Conservation (phyloP, 2,797 vertebrate genomes). For the Lerista edwardsae region DNA sequence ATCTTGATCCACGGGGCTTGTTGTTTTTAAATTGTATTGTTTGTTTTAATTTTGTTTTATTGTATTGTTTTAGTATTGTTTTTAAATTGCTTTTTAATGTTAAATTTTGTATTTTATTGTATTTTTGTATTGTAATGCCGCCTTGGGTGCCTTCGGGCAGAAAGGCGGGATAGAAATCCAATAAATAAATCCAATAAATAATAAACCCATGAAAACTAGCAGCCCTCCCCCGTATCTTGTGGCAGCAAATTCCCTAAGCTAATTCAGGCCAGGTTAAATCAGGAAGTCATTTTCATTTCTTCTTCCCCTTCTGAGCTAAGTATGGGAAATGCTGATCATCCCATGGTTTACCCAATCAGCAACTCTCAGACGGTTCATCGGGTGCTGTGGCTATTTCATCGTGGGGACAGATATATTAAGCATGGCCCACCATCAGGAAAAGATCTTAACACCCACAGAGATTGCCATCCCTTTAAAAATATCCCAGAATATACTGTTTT, state of each 20-base stretch:
- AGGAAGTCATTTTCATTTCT: neutral
- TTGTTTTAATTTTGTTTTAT: no score
- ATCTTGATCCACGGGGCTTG: no score
- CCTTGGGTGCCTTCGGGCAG: no score
- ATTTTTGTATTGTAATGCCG: no score
- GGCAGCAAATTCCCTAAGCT: neutral
- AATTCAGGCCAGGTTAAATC: neutral
- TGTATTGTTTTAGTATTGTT: no score
- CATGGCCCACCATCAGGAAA: neutral
- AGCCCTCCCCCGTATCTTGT: neutral
- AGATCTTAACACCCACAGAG: neutral
- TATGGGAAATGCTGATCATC: neutral
- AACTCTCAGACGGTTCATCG: no score
- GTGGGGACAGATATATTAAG: neutral
- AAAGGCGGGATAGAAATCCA: no score
- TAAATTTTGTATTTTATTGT: no score
- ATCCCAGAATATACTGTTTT: rapidly evolving
- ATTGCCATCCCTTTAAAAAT: neutral
- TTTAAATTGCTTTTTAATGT: no score
- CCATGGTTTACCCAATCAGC: neutral
- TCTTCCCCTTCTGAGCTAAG: neutral
- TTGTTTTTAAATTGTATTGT: no score
- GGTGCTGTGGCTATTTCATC: neutral
- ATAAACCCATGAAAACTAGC: no score
- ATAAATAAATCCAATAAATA: no score